Conservation (phyloP, 2,888 invertebrate species). For the Meiosimyza platycephala region DNA sequence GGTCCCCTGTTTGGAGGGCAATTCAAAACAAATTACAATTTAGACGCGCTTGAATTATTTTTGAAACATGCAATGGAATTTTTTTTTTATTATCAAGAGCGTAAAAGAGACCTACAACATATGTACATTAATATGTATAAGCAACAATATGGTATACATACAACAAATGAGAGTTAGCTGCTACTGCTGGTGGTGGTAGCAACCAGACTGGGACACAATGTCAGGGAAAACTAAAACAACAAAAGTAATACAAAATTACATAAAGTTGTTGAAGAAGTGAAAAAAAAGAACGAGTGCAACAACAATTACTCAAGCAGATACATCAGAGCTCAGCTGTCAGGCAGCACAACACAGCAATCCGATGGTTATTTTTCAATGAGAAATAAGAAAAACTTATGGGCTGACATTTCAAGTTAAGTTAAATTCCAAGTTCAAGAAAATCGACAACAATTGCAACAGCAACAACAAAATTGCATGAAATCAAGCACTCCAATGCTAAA, state of each 20-base stretch:
- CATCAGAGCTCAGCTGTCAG: slow-evolving; percentile 7
- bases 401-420: slow-evolving; percentile 10
- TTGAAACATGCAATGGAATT: slow-evolving; percentile 30
- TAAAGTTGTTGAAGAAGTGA: background rate
- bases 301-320: slow-evolving; percentile 1
- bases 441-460: slow-evolving; percentile 1
- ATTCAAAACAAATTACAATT: slow-evolving; percentile 34
- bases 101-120: too few relatives aligned
- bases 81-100: slow-evolving; percentile 16
- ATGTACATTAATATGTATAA: too few relatives aligned
- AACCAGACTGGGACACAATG: slow-evolving; percentile 24
- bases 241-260: background rate
- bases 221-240: slow-evolving; percentile 26
- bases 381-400: background rate
- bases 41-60: slow-evolving; percentile 31
- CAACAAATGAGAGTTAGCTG: too few relatives aligned
- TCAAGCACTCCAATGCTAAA: slow-evolving; percentile 29
- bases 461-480: slow-evolving; percentile 13
- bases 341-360: background rate
- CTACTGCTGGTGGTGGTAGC: background rate
- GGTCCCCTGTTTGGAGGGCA: slow-evolving; percentile 13
- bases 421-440: slow-evolving; percentile 35
- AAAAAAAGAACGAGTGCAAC: background rate
- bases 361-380: too few relatives aligned
- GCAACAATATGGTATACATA: too few relatives aligned